Evolutionary conservation across 1,140 invertebrate genomes (phyloP).

Genomic region (Drosophila ambigua): DNA sequence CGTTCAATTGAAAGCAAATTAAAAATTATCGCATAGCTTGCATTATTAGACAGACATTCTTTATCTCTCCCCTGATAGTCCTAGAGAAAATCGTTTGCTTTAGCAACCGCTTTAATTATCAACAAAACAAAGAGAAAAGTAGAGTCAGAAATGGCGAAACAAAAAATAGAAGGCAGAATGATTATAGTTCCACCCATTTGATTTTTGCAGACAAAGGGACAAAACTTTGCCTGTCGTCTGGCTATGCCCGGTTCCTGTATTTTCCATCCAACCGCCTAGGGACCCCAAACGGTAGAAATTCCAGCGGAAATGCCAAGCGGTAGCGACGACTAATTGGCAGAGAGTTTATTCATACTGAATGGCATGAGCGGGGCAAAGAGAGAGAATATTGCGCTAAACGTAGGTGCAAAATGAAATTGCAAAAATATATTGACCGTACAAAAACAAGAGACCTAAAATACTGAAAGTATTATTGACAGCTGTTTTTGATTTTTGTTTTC

Average conservation of each 20-base stretch:
- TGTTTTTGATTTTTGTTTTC: no score
- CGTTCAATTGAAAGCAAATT: neutral
- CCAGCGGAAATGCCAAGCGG: conserved; percentile 72
- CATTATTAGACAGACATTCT: conserved; percentile 3
- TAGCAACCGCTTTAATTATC: conserved; percentile 41
- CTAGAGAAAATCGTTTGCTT: conserved; percentile 22
- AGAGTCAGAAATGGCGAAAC: conserved; percentile 9
- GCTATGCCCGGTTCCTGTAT: conserved; percentile 21
- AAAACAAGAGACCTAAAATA: conserved; percentile 18
- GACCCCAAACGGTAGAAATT: conserved; percentile 26
- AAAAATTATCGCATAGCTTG: conserved; percentile 2
- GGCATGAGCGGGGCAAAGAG: neutral
- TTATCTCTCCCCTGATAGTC: neutral
- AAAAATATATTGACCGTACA: conserved; percentile 52
- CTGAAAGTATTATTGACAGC: neutral
- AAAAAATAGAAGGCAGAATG: conserved; percentile 47
- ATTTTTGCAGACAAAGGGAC: conserved; percentile 46
- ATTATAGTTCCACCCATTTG: conserved; percentile 51
- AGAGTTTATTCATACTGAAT: conserved; percentile 3
- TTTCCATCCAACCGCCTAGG: conserved; percentile 1
- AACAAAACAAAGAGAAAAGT: conserved; percentile 15
- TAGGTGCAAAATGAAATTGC: conserved; percentile 67
- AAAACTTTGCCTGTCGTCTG: conserved; percentile 49
- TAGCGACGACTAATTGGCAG: conserved; percentile 62
- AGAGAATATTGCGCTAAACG: conserved; percentile 15